Evolutionary conservation across 2,797 vertebrate species (phyloP).

Genomic region (Nyctalus aviator): DNA sequence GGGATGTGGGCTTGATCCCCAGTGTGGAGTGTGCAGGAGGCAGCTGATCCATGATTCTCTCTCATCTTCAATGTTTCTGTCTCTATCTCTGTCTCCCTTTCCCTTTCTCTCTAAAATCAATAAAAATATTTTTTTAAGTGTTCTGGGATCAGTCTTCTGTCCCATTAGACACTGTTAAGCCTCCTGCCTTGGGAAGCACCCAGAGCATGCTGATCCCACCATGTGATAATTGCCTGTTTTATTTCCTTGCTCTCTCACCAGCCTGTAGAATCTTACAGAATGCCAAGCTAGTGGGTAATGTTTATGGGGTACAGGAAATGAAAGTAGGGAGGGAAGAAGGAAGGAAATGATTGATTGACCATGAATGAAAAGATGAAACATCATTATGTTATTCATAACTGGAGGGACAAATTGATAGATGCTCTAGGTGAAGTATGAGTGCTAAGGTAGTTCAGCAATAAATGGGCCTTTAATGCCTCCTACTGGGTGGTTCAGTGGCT

Average conservation of each 20-base stretch:
- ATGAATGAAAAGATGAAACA: not conserved
- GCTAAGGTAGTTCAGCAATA: not conserved
- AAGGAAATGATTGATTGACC: not conserved
- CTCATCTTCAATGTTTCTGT: too few relatives aligned
- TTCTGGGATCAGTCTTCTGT: not conserved
- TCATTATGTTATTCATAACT: fast-evolving
- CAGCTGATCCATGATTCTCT: too few relatives aligned
- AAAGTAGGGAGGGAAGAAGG: not conserved
- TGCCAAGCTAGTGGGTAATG: not conserved
- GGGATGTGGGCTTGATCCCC: too few relatives aligned
- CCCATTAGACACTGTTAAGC: not conserved
- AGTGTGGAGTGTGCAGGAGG: too few relatives aligned
- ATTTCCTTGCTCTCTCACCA: not conserved
- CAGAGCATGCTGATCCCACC: not conserved
- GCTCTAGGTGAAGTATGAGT: not conserved
- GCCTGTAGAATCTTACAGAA: not conserved
- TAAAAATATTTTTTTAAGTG: too few relatives aligned
- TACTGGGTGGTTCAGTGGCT: not conserved
- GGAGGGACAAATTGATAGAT: fast-evolving
- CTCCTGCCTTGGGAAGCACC: not conserved
- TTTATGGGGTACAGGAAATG: not conserved
- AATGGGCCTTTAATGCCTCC: not conserved
- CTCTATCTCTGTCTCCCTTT: too few relatives aligned
- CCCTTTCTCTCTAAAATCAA: too few relatives aligned
- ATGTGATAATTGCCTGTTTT: not conserved